A percentile compares a stretch with the other conserved stretches of the same genome.
Conservation (phyloP, 2,113 vertebrate species). For the Centropus bengalensis region DNA sequence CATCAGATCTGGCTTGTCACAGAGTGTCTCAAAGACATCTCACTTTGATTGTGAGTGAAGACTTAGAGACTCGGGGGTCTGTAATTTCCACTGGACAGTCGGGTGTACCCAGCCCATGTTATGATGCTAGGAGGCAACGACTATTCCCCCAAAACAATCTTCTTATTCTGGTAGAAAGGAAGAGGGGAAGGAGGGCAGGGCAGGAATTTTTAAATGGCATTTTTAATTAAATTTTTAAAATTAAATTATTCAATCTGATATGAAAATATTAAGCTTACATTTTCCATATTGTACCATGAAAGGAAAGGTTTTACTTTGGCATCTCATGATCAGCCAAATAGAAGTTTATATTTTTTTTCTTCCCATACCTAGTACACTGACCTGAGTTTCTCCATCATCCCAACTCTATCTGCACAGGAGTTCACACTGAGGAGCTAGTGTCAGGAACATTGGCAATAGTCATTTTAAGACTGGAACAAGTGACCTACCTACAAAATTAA, state of each 20-base stretch:
- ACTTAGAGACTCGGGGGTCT: background rate
- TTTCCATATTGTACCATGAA: background rate
- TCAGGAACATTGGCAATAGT: background rate
- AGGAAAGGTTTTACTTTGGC: background rate
- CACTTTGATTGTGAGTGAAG: background rate
- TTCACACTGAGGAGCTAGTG: background rate
- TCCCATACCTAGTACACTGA: background rate
- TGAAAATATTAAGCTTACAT: background rate
- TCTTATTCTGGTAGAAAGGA: background rate
- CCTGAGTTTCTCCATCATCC: background rate
- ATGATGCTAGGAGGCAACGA: background rate
- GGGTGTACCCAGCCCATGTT: background rate
- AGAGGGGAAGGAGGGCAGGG: fast-evolving
- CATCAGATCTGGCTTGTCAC: background rate
- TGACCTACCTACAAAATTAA: background rate
- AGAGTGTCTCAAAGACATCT: background rate
- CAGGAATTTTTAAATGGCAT: background rate
- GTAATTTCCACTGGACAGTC: background rate
- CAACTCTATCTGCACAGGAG: background rate
- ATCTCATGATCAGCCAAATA: background rate
- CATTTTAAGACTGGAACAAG: background rate
- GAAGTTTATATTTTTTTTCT: background rate
- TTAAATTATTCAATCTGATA: background rate
- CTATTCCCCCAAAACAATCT: background rate
- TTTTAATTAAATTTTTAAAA: background rate